These are phyloP conservation scores for Creontiades dilutus DNA, from an alignment of 2,888 invertebrate species.

Conservation along the genomic window DNA sequence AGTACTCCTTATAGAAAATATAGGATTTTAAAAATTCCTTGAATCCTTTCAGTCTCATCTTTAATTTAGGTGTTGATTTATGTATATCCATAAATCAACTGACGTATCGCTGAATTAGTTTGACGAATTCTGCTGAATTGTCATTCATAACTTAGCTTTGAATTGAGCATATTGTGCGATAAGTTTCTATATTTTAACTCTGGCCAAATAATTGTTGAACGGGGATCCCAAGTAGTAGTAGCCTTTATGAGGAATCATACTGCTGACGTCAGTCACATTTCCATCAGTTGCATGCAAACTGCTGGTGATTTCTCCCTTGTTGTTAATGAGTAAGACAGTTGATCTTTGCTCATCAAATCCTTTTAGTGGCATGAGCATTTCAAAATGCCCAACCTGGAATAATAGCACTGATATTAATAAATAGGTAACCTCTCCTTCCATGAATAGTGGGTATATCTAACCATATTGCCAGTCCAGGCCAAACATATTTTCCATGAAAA, in stretches of 20 bases:
- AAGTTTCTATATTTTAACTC: constrained; percentile 68
- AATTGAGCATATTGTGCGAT: neutral
- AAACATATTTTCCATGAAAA: too few relatives aligned
- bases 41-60: too few relatives aligned
- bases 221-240: constrained; percentile 74
- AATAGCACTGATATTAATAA: neutral
- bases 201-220: constrained; percentile 70
- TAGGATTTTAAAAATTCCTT: too few relatives aligned
- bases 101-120: neutral
- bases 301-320: constrained; percentile 61
- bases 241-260: constrained; percentile 64
- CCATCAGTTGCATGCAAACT: constrained; percentile 65
- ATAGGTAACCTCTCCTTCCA: too few relatives aligned
- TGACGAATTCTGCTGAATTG: neutral
- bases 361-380: constrained; percentile 77
- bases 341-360: constrained; percentile 22
- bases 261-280: constrained; percentile 63
- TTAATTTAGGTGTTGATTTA: too few relatives aligned
- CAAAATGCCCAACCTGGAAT: constrained; percentile 84
- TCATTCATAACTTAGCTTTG: neutral
- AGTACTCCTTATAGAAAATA: too few relatives aligned
- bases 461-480: too few relatives aligned
- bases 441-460: too few relatives aligned
- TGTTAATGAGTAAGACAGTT: constrained; percentile 56
- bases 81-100: too few relatives aligned